Base-by-base conservation (phyloP, 2,113 vertebrate species). In the Athene noctua region DNA sequence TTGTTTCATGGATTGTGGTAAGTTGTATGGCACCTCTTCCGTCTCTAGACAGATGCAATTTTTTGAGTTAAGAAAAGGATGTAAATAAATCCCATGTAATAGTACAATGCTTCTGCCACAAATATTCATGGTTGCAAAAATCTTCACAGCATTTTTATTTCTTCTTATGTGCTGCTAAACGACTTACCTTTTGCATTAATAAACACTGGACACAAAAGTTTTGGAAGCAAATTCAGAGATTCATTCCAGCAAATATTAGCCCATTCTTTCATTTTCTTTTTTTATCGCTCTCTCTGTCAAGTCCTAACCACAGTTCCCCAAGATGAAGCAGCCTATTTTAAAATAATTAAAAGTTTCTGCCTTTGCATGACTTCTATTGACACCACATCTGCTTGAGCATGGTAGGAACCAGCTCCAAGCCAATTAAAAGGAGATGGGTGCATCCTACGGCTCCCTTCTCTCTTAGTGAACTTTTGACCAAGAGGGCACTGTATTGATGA, bases 321-420 rank as follows among this genome's bases (percentile, higher is more conserved):
- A 61, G 73, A 96, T 57, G 58, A 91, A 89, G 72, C 15, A 65
- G 36, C 27, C 27, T 91, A 20, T 90, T 96, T 87, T 66, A 85
- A 95, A 95, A 94, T 95, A 95, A 96, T 97, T 94, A 95, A 86
- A 96, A 95, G 89, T 95, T 97, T 97, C 94, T 97, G 80, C 67
- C 52, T 94, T 95, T 80, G 63, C 78, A 59, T 96, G 80, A 80
- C 87, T 96, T 95, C 63, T 86, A 22, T 38, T 95, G 95, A 94
- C 87, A 92, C 57, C 80, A 70, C 52, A 80, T 89, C 91, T 90
- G n/a, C 78, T 66, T 89, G 81, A 89, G 84, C 18, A 0, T 97
- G 89, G 58, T 80, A 80, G 58, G n/a, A 95, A 73, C 38, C 15
- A 85, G 66, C 51, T 95, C 86, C 74, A 73, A 97, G 91, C 78